A percentile compares a stretch with the other conserved stretches of the same genome.
These are phyloP conservation scores for Cariama cristata DNA, from an alignment of 2,113 vertebrate genomes.

Conservation along the genomic window DNA sequence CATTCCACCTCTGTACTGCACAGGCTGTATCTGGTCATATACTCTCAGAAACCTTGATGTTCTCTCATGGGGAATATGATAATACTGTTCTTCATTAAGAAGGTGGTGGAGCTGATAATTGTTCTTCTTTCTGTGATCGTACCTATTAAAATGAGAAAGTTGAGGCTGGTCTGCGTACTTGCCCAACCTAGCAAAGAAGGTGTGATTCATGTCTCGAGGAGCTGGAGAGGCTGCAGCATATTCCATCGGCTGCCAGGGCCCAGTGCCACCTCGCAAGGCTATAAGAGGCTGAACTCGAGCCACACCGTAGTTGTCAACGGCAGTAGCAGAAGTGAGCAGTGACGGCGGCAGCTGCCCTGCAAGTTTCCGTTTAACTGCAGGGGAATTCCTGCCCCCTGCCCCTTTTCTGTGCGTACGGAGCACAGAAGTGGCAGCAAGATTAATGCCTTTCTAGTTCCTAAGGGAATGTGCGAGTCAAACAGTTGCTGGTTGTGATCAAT, in stretches of 20 bases:
- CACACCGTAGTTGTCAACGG: fast-evolving
- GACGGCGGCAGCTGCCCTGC: neutral
- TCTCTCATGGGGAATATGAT: too few relatives aligned
- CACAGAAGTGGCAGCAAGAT: neutral
- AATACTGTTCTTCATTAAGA: neutral
- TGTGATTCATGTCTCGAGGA: fast-evolving
- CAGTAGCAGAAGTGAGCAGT: neutral
- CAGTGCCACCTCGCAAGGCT: fast-evolving
- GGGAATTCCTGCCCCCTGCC: neutral
- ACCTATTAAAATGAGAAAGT: neutral
- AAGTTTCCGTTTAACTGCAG: fast-evolving
- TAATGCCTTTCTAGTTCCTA: neutral
- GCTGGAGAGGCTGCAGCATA: neutral
- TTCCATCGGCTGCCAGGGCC: fast-evolving
- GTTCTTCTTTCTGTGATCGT: neutral
- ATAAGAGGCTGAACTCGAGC: neutral
- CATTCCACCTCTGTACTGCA: neutral
- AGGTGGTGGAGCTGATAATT: neutral
- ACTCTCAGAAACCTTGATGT: neutral
- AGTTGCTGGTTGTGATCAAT: neutral
- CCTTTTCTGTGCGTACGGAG: neutral
- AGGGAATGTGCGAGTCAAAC: neutral
- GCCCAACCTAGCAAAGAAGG: neutral
- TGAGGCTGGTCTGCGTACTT: neutral
- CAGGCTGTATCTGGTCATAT: neutral